A percentile compares a stretch with the other conserved stretches of the same genome.
Evolutionary conservation across 2,888 invertebrate genomes (phyloP).

Genomic region (Asteroscopus sphinx): DNA sequence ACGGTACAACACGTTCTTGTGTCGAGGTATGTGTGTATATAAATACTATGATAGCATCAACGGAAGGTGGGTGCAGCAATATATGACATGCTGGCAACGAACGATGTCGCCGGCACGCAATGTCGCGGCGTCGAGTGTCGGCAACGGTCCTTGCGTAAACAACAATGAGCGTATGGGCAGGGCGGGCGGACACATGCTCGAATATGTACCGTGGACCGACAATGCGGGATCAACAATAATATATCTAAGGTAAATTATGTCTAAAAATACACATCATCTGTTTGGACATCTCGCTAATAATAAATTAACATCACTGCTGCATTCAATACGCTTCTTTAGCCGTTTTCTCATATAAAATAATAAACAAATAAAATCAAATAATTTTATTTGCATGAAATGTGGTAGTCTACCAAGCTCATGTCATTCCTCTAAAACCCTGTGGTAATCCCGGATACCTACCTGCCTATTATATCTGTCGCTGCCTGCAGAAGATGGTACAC

Average conservation of each 20-base stretch:
- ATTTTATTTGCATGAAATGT: too few relatives aligned
- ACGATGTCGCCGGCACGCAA: slow-evolving; percentile 63
- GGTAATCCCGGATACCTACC: too few relatives aligned
- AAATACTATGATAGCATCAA: slow-evolving; percentile 60
- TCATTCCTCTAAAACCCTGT: too few relatives aligned
- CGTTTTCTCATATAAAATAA: too few relatives aligned
- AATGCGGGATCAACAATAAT: slow-evolving; percentile 51
- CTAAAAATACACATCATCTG: slow-evolving; percentile 15
- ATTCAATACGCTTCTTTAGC: too few relatives aligned
- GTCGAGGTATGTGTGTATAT: slow-evolving; percentile 42
- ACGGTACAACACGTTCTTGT: slow-evolving; percentile 20
- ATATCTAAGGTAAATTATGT: slow-evolving; percentile 32
- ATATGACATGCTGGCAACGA: slow-evolving; percentile 57
- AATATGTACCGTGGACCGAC: slow-evolving; percentile 48
- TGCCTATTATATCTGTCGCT: too few relatives aligned
- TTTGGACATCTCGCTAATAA: slow-evolving; percentile 14
- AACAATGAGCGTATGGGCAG: slow-evolving; percentile 66
- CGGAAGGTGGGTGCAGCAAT: slow-evolving; percentile 68
- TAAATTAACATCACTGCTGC: background rate
- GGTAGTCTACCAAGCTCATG: too few relatives aligned
- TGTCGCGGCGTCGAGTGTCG: slow-evolving; percentile 58
- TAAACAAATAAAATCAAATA: too few relatives aligned
- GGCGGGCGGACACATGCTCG: slow-evolving; percentile 56
- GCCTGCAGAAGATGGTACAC: too few relatives aligned
- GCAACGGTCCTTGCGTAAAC: slow-evolving; percentile 69